These are phyloP conservation scores for Edolisoma coerulescens DNA, from an alignment of 2,113 vertebrate species.

Conservation along the genomic window DNA sequence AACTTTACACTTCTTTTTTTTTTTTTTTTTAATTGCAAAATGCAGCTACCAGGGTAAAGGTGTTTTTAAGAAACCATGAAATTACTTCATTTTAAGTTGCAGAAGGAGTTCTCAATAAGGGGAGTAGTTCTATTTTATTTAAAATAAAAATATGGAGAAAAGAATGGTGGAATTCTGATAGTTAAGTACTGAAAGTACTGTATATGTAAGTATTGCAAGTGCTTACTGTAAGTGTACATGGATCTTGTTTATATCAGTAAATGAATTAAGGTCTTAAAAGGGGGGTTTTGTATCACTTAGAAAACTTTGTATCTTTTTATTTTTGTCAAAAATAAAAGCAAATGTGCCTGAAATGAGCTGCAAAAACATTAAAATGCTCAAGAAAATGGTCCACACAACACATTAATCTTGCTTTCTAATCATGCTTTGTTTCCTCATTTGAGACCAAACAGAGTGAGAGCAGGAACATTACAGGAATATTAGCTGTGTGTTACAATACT, in stretches of 20 bases:
- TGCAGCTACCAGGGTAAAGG: neutral
- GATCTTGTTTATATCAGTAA: neutral
- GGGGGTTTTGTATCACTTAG: rapidly evolving
- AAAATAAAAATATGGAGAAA: neutral
- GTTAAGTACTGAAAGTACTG: neutral
- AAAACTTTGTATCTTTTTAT: neutral
- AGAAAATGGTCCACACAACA: neutral
- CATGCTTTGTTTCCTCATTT: neutral
- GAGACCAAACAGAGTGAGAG: neutral
- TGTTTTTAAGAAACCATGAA: neutral
- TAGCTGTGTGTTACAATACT: neutral
- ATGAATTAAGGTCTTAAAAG: neutral
- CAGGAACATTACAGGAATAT: neutral
- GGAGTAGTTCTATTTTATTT: neutral
- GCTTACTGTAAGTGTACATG: neutral
- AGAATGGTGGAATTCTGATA: neutral
- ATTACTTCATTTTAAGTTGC: neutral
- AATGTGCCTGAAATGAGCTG: neutral
- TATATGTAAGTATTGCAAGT: neutral
- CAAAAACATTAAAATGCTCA: neutral
- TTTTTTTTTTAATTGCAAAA: neutral
- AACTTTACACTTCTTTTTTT: neutral
- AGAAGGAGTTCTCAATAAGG: neutral
- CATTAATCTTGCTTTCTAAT: neutral
- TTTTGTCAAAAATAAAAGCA: neutral